phyloP scores from a whole-genome alignment of 2,888 invertebrate species.

The Epinotia ramella region DNA sequence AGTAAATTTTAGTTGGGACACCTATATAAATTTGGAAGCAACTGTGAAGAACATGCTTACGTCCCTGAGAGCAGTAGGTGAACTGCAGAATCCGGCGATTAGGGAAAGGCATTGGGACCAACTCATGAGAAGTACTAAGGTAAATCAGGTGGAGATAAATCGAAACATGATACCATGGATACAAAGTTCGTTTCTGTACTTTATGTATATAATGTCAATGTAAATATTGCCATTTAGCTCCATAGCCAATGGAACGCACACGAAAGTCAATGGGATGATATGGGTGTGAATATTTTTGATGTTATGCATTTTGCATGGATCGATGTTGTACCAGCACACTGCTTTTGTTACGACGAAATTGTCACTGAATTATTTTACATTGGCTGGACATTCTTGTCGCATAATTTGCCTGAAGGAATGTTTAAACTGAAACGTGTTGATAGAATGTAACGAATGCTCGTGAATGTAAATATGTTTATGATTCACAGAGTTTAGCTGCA shows the following conservation, averaged over 20 bases:
- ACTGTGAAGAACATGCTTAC: conserved; percentile 98
- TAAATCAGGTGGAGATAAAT: conserved; percentile 58
- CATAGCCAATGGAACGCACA: conserved; percentile 53
- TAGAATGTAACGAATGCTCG: conserved; percentile 51
- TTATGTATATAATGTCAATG: conserved; percentile 52
- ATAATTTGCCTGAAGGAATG: conserved; percentile 47
- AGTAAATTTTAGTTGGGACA: conserved; percentile 89
- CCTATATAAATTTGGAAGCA: conserved; percentile 94
- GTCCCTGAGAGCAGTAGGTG: conserved; percentile 96
- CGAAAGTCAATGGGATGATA: conserved; percentile 50
- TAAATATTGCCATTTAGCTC: conserved; percentile 58
- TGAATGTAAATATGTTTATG: conserved; percentile 83
- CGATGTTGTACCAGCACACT: conserved; percentile 55
- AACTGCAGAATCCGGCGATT: conserved; percentile 98
- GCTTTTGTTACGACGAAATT: conserved; percentile 44
- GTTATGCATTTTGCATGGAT: conserved; percentile 53
- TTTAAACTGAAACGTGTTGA: conserved; percentile 29
- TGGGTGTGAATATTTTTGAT: conserved; percentile 55
- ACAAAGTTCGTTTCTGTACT: conserved; percentile 42
- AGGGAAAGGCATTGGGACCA: conserved; percentile 98
- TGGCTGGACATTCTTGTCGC: conserved; percentile 30
- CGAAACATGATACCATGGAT: conserved; percentile 9
- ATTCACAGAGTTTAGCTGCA: conserved; percentile 92
- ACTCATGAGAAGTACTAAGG: conserved; percentile 98
- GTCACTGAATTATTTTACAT: conserved; percentile 40